A percentile compares a stretch with the other conserved stretches of the same genome.
Evolutionary conservation across 2,888 invertebrate species (phyloP).

Genomic region (Dermolepida albohirtum): DNA sequence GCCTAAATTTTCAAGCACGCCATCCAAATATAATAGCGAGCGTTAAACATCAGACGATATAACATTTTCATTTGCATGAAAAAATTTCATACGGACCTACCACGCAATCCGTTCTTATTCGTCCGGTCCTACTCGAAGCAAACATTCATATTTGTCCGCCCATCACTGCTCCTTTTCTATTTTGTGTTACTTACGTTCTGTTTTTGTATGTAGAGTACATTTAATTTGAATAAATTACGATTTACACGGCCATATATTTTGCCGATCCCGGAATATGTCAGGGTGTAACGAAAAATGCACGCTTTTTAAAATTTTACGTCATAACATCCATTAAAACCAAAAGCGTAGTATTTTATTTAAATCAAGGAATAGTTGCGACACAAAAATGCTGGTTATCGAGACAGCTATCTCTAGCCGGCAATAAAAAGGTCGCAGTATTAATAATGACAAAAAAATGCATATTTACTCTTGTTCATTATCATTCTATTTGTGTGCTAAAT

Average conservation of each 20-base stretch:
- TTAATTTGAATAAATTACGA: constrained; percentile 18
- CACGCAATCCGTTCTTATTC: constrained; percentile 1
- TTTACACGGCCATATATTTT: not conserved
- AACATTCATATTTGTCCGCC: constrained; percentile 6
- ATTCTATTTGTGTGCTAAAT: no score
- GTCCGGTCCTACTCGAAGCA: not conserved
- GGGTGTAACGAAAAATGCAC: not conserved
- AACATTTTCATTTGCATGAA: constrained; percentile 12
- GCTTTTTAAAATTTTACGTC: no score
- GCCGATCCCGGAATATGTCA: not conserved
- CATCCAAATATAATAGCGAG: constrained; percentile 5
- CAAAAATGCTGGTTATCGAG: no score
- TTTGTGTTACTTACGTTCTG: not conserved
- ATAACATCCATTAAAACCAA: no score
- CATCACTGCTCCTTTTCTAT: no score
- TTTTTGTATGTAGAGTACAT: not conserved
- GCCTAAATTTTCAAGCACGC: not conserved
- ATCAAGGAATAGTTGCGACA: no score
- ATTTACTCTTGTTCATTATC: no score
- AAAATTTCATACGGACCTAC: constrained; percentile 5
- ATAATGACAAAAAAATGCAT: no score
- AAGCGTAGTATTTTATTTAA: no score
- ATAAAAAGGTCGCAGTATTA: no score
- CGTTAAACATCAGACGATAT: not conserved
- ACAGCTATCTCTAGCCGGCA: no score